Percentiles rank a stretch among this genome's conserved stretches.
Conservation (phyloP, 2,113 vertebrate genomes). For the Dermatemys mawii region DNA sequence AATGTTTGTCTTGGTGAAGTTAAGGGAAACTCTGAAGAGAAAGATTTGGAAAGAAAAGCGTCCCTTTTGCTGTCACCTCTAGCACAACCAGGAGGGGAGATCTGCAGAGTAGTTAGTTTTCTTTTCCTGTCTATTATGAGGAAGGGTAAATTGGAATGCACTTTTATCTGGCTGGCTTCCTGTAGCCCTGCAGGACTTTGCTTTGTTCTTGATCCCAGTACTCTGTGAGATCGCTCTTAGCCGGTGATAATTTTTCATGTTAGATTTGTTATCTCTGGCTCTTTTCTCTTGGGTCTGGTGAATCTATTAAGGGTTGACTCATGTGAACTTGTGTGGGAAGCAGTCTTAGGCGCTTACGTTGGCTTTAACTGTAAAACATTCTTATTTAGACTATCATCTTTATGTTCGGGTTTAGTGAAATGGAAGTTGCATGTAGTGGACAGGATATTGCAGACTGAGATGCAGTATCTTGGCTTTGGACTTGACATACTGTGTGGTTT, state of each 20-base stretch:
- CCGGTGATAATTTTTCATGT: neutral
- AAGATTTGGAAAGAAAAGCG: conserved; percentile 48
- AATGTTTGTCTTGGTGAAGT: conserved; percentile 14
- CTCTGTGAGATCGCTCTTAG: fast-evolving
- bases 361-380: neutral
- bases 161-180: neutral
- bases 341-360: neutral
- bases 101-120: neutral
- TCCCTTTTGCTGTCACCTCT: conserved; percentile 26
- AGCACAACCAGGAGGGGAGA: conserved; percentile 44
- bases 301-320: neutral
- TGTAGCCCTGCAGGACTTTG: neutral
- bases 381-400: neutral
- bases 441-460: neutral
- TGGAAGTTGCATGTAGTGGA: neutral
- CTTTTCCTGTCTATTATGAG: neutral
- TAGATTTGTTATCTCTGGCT: fast-evolving
- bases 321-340: neutral
- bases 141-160: neutral
- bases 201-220: neutral
- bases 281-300: neutral
- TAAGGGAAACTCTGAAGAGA: conserved; percentile 46
- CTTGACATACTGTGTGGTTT: neutral
- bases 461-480: neutral
- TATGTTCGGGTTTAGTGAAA: fast-evolving